Base-by-base conservation (phyloP, 37 sponge, comb jelly and placozoan species). In the Geodia barretti region DNA sequence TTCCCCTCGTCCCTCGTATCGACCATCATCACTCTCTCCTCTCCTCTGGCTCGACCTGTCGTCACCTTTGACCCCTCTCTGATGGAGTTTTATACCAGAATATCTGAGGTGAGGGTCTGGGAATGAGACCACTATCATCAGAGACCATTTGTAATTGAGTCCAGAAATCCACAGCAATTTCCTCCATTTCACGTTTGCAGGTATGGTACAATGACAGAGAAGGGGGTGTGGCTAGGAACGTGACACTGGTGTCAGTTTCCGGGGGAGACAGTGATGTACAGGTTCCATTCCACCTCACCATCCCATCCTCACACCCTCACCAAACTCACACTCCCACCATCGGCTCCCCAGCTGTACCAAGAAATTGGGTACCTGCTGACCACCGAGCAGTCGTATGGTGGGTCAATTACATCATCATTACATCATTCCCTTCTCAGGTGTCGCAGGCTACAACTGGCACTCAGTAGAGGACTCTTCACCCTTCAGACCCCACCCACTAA, bases 361-460 rank as follows among this genome's bases (percentile, higher is more conserved):
- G 90, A n/a, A 80, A 84, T 58, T 90, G 90, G 90, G 77, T 68
- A 8, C 76, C 85, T 0, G 61, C 86, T 11, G 90, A 81, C n/a
- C 90, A 90, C 74, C 86, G 75, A 32, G 90, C 80, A n/a, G 65
- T 90, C 36, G 86, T 90, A 5, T 90, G 90, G 90, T 84, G 72
- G 47, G 78, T 73, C 1, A 2, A 60, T 25, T 40, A 41, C 73
- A 73, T 73, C 25, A 35, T 33, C 39, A 43, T 74, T 19, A 47
- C 59, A 41, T 23, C 28, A 47, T 59, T 20, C 54, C 30, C 1
- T 40, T 63, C 4, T 31, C n/a, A 84, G 85, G 85, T 90, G 90
- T 71, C 70, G 90, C 26, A 34, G 90, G 7, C 60, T 90, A 33
- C 82, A 85, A 59, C 63, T 90, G 40, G 76, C 90, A 28, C 60